phyloP scores from a whole-genome alignment of 2,797 vertebrate species.

The Salmo trutta region DNA sequence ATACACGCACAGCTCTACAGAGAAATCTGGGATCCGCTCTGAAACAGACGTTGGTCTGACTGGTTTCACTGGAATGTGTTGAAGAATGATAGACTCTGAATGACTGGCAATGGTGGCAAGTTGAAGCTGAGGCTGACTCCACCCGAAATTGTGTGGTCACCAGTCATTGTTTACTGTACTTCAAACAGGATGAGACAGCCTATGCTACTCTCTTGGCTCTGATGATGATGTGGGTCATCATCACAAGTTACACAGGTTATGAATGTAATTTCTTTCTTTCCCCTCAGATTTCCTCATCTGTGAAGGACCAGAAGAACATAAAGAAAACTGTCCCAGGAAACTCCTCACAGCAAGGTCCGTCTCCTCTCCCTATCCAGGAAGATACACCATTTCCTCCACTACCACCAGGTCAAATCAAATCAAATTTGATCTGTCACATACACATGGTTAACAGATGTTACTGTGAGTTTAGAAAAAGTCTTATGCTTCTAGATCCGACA shows the following conservation, averaged over 20 bases:
- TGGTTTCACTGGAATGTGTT: slow-evolving; percentile 43
- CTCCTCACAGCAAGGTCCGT: slow-evolving; percentile 36
- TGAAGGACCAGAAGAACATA: not conserved
- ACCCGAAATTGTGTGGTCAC: not conserved
- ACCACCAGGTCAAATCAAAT: not conserved
- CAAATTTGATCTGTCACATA: too few relatives aligned
- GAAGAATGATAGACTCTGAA: slow-evolving; percentile 5
- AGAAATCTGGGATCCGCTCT: slow-evolving; percentile 16
- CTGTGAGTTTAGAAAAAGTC: too few relatives aligned
- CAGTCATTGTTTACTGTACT: not conserved
- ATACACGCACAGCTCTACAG: not conserved
- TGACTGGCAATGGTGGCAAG: slow-evolving; percentile 6
- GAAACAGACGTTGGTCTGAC: slow-evolving; percentile 27
- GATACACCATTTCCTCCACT: not conserved
- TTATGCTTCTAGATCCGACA: too few relatives aligned
- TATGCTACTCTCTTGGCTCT: not conserved
- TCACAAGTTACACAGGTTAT: not conserved
- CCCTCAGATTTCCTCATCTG: not conserved
- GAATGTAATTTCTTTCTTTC: not conserved
- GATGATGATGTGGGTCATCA: not conserved
- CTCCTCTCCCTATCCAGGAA: not conserved
- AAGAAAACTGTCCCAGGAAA: not conserved
- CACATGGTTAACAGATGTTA: too few relatives aligned
- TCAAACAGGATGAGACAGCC: slow-evolving; percentile 1
- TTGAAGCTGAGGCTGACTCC: not conserved